phyloP scores from a whole-genome alignment of 1,140 invertebrate species.

The Hydropsyche tenuis region DNA sequence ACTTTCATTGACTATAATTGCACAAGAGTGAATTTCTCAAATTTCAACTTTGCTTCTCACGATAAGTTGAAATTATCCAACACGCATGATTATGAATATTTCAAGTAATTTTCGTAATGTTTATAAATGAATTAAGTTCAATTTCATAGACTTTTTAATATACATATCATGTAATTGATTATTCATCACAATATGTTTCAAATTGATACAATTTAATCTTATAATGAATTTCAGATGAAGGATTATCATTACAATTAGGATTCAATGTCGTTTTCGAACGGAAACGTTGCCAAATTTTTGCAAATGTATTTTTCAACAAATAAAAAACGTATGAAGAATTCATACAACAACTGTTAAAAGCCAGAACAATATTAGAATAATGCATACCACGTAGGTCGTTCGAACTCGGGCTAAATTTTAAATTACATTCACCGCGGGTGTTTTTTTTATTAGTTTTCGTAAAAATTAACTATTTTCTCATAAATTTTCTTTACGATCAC shows the following conservation, averaged over 20 bases:
- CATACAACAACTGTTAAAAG: background rate
- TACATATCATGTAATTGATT: too few species aligned
- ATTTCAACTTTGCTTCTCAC: background rate
- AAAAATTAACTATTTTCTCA: too few species aligned
- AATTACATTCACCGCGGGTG: too few species aligned
- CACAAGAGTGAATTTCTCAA: conserved; percentile 1
- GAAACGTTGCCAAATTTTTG: background rate
- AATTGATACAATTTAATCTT: too few species aligned
- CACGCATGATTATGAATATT: too few species aligned
- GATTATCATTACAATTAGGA: background rate
- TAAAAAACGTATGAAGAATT: background rate
- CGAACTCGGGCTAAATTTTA: too few species aligned
- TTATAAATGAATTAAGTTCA: background rate
- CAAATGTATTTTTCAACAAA: conserved; percentile 14
- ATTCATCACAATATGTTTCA: too few species aligned
- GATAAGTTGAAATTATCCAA: background rate
- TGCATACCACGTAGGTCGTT: too few species aligned
- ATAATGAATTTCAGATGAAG: too few species aligned
- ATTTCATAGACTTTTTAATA: background rate
- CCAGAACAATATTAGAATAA: too few species aligned
- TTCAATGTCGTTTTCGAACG: background rate
- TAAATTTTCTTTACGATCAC: too few species aligned
- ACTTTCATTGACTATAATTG: background rate
- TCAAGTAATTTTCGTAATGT: background rate
- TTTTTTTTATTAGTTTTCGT: too few species aligned